Conservation (phyloP, 2,113 vertebrate species). For the Suricata suricatta region DNA sequence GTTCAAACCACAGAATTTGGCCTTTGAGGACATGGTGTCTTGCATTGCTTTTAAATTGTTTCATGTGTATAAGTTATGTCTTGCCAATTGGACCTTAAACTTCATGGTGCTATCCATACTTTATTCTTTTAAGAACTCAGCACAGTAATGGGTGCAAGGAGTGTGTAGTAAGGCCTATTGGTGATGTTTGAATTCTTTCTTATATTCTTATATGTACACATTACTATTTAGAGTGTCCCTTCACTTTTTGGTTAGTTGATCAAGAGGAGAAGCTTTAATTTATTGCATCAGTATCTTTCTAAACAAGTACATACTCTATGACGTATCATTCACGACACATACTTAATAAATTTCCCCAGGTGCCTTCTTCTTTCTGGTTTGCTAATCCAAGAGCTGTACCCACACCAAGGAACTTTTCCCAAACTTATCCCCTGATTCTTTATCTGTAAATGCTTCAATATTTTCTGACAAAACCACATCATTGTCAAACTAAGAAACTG, state of each 20-base stretch:
- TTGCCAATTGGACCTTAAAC: constrained; percentile 44
- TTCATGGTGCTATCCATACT: not conserved
- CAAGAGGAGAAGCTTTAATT: not conserved
- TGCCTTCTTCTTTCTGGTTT: not conserved
- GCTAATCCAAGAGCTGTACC: not conserved
- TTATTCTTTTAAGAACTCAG: constrained; percentile 41
- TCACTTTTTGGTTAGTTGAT: not conserved
- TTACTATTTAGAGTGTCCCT: not conserved
- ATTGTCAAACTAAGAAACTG: not conserved
- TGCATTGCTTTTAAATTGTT: constrained; percentile 61
- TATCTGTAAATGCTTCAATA: not conserved
- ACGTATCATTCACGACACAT: not conserved
- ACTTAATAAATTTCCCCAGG: not conserved
- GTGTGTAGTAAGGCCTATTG: not conserved
- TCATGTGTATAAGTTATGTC: constrained; percentile 53
- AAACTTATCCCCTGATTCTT: not conserved
- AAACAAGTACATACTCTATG: not conserved
- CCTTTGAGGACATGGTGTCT: constrained; percentile 64
- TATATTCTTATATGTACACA: not conserved
- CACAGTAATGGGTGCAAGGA: not conserved
- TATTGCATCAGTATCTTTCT: not conserved
- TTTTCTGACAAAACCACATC: constrained; percentile 27
- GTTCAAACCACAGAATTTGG: constrained; percentile 64
- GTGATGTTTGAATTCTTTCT: not conserved
- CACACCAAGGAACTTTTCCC: not conserved